Percentiles rank a stretch among this genome's conserved stretches.
Conservation (phyloP, 2,797 vertebrate genomes). For the Amphiprion clarkii region DNA sequence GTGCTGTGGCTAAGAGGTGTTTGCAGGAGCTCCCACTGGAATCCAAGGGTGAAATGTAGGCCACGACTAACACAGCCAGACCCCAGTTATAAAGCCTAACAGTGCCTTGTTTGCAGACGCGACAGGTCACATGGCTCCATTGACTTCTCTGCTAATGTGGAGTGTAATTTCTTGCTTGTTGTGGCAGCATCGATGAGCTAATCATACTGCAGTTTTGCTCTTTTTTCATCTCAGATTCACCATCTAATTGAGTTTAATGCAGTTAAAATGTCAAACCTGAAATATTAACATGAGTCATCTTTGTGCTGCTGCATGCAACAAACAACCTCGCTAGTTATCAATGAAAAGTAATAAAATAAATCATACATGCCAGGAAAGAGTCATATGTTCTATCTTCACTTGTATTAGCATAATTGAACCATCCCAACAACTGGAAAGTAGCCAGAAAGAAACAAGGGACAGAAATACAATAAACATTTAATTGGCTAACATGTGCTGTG, state of each 20-base stretch:
- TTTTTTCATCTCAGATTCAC: background rate
- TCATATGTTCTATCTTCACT: slow-evolving; percentile 4
- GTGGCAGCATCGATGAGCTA: slow-evolving; percentile 50
- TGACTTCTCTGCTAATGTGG: slow-evolving; percentile 72
- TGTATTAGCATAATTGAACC: slow-evolving; percentile 17
- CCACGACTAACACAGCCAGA: slow-evolving; percentile 56
- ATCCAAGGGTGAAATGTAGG: slow-evolving; percentile 69
- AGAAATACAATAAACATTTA: slow-evolving; percentile 11
- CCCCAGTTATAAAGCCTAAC: slow-evolving; percentile 55
- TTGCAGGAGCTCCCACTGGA: slow-evolving; percentile 62
- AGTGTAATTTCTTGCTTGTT: slow-evolving; percentile 47
- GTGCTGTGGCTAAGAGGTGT: slow-evolving; percentile 52
- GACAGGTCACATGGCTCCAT: slow-evolving; percentile 45
- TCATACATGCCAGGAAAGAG: background rate
- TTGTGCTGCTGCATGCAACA: slow-evolving; percentile 21
- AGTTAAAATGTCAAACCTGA: slow-evolving; percentile 38
- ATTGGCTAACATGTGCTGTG: background rate
- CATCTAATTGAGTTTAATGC: slow-evolving; percentile 8
- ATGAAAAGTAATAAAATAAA: slow-evolving; percentile 14
- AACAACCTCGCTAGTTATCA: slow-evolving; percentile 29
- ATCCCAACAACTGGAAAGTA: slow-evolving; percentile 3
- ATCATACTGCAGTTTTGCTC: slow-evolving; percentile 39
- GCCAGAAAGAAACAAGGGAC: background rate
- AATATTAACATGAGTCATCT: slow-evolving; percentile 20
- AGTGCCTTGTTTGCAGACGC: slow-evolving; percentile 53